Conservation (phyloP, 1,140 invertebrate genomes). For the Lepidurus packardi region DNA sequence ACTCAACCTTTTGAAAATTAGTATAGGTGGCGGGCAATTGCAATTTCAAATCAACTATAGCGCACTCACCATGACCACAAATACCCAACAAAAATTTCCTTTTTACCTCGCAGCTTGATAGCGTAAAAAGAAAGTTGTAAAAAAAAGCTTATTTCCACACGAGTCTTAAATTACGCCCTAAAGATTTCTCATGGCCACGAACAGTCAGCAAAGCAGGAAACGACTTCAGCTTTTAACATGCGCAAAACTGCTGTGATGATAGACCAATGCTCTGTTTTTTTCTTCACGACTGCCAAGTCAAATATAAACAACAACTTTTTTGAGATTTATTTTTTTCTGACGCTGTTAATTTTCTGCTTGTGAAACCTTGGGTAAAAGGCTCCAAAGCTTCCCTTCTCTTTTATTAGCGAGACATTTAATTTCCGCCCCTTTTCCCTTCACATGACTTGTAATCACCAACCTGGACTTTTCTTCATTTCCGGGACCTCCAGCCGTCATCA, state of each 20-base stretch:
- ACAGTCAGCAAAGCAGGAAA: slow-evolving; percentile 5
- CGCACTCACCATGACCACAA: no score
- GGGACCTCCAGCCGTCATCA: slow-evolving; percentile 4
- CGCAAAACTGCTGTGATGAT: not conserved
- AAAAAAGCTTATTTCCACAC: no score
- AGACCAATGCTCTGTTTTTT: not conserved
- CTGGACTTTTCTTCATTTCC: slow-evolving; percentile 19
- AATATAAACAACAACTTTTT: not conserved
- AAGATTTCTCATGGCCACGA: slow-evolving; percentile 4
- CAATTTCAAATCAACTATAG: no score
- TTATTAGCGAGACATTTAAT: slow-evolving; percentile 11
- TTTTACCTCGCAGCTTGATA: no score
- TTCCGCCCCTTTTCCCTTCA: slow-evolving; percentile 13
- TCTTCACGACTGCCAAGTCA: not conserved
- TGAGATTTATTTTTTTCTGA: not conserved
- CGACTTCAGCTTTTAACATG: not conserved
- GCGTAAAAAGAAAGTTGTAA: no score
- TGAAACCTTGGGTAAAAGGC: slow-evolving; percentile 19
- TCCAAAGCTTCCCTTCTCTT: not conserved
- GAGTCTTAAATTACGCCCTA: not conserved
- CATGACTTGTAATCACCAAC: slow-evolving; percentile 19
- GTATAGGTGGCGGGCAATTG: no score
- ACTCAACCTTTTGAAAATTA: no score
- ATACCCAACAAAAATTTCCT: no score
- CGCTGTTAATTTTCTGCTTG: slow-evolving; percentile 19